Evolutionary conservation across 2,888 invertebrate species (phyloP).

Genomic region (Tachina lurida): DNA sequence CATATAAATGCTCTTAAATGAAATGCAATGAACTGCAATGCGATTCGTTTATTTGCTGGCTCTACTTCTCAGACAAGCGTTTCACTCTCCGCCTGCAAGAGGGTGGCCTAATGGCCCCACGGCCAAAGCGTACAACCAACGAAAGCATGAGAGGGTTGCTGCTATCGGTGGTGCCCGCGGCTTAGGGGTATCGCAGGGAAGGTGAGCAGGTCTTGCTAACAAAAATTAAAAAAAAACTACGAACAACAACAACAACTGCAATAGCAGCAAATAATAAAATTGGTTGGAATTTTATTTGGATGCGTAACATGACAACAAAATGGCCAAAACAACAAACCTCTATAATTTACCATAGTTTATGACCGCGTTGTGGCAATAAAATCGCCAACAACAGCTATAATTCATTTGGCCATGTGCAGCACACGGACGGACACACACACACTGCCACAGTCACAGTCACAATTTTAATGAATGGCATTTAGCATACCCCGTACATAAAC

Average conservation of each 20-base stretch:
- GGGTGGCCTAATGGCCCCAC: conserved; percentile 12
- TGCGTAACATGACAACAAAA: conserved; percentile 81
- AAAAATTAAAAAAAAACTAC: conserved; percentile 2
- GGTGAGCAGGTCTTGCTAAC: conserved; percentile 24
- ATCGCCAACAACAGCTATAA: conserved; percentile 82
- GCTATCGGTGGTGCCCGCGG: background rate
- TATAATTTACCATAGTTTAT: conserved; percentile 82
- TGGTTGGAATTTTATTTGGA: conserved; percentile 73
- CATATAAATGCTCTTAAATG: conserved; percentile 18
- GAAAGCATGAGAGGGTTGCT: background rate
- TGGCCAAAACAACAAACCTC: conserved; percentile 82
- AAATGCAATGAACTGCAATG: conserved; percentile 67
- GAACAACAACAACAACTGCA: background rate
- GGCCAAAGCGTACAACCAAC: background rate
- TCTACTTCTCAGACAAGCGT: conserved; percentile 13
- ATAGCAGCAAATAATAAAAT: conserved; percentile 48
- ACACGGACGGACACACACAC: conserved; percentile 72
- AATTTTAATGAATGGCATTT: conserved; percentile 77
- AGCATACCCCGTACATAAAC: conserved; percentile 46
- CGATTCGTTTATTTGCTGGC: conserved; percentile 62
- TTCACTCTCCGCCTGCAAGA: background rate
- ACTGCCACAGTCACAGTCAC: conserved; percentile 77
- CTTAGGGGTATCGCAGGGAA: background rate
- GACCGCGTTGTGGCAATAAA: conserved; percentile 82
- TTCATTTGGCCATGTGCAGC: conserved; percentile 78